These are phyloP conservation scores for Scaptomyza graminum DNA, from an alignment of 1,140 invertebrate species.

Conservation along the genomic window DNA sequence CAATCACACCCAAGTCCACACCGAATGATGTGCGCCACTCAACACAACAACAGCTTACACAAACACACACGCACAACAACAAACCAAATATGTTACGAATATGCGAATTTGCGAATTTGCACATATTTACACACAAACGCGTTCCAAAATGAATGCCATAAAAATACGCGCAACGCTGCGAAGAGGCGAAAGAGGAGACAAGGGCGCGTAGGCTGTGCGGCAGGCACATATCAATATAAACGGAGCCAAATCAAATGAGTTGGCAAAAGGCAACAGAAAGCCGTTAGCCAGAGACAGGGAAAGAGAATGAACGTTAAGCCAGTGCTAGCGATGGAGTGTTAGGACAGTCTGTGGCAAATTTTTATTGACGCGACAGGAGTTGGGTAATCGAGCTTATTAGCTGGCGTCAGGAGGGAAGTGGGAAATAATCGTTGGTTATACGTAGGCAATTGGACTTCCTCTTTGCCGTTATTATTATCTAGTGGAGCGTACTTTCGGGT, in stretches of 20 bases:
- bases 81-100: slow-evolving; percentile 76
- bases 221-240: slow-evolving; percentile 70
- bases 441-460: slow-evolving; percentile 3
- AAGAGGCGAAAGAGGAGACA: not conserved
- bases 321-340: not conserved
- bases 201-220: not conserved
- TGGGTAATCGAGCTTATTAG: slow-evolving; percentile 75
- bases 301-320: not conserved
- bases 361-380: slow-evolving; percentile 57
- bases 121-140: slow-evolving; percentile 77
- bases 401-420: slow-evolving; percentile 5
- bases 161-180: slow-evolving; percentile 54
- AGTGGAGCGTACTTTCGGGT: slow-evolving; percentile 42
- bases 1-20: slow-evolving; percentile 64
- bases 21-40: slow-evolving; percentile 38
- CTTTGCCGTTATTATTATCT: slow-evolving; percentile 58
- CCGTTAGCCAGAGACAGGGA: slow-evolving; percentile 27
- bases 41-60: too few relatives aligned
- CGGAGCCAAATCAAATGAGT: slow-evolving; percentile 73
- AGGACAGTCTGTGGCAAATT: slow-evolving; percentile 44
- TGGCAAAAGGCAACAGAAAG: slow-evolving; percentile 67
- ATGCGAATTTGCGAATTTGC: slow-evolving; percentile 65
- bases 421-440: slow-evolving; percentile 25
- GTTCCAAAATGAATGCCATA: slow-evolving; percentile 72
- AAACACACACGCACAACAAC: too few relatives aligned